Percentiles rank a stretch among this genome's conserved stretches.
These are phyloP conservation scores for Steatornis caripensis DNA, from an alignment of 2,113 vertebrate genomes.

Conservation along the genomic window DNA sequence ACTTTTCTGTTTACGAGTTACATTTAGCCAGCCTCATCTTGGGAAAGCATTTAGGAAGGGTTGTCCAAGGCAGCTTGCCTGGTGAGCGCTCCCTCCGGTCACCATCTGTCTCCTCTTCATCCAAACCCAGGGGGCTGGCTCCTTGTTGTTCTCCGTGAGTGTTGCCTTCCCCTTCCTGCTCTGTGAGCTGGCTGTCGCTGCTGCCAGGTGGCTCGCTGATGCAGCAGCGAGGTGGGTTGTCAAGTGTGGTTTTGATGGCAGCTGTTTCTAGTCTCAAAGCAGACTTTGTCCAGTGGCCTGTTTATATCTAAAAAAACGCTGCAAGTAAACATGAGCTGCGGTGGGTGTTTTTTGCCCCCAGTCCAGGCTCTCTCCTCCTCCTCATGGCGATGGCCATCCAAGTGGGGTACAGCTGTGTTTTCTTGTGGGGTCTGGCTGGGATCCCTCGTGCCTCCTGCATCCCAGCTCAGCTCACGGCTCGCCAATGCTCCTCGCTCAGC, in stretches of 20 bases:
- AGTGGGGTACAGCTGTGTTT: background rate
- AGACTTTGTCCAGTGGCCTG: background rate
- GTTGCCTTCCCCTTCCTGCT: background rate
- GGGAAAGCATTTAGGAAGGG: background rate
- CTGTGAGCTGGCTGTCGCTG: rapidly evolving
- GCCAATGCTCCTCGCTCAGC: background rate
- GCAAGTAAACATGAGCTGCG: background rate
- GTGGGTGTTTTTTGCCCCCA: background rate
- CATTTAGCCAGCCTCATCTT: background rate
- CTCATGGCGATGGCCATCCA: background rate
- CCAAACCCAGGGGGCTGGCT: background rate
- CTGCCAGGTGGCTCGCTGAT: background rate
- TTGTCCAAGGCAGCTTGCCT: background rate
- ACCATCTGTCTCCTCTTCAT: background rate
- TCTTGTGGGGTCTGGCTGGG: background rate
- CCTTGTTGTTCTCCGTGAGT: rapidly evolving
- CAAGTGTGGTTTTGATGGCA: background rate
- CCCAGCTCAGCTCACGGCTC: background rate
- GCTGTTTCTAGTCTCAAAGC: background rate
- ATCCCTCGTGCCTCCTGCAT: background rate
- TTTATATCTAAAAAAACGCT: background rate
- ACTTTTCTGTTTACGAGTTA: background rate
- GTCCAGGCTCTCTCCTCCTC: background rate
- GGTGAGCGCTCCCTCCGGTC: background rate
- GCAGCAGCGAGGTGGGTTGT: background rate